Evolutionary conservation across 2,113 vertebrate genomes (phyloP), one percentile per base, ranked within the genome.

Genomic region (Rhegmatorhina hoffmannsi): DNA sequence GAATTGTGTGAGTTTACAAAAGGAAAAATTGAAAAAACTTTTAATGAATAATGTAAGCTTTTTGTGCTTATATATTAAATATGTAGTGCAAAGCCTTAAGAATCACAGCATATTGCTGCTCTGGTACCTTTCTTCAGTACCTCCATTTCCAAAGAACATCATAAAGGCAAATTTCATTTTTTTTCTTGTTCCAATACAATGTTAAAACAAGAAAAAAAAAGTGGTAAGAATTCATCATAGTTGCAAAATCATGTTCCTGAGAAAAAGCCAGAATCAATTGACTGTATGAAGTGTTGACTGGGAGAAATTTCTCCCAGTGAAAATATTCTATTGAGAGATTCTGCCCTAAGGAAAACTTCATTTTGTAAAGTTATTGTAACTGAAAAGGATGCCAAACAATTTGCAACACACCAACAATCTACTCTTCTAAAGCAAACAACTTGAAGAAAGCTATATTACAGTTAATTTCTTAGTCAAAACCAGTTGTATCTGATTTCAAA

Each of bases 41-140:
- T 3, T 49, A 46, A 29, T 38, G 6, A 59, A 89, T 62, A 85
- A 66, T 66, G 29, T 36, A 47, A 33, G 2, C 10, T 46, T 93
- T 7, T 49, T 64, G 40, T 56, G 17, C 2, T 75, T 84, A 40
- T 36, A 31, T 36, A 40, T 70, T 55, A 55, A 86, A 86, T 89
- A 67, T 17, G 62, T 5, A 56, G 3, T 28, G 3, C 0, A 1
- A 62, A 58, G 2, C 4, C 0, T 0, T 25, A 43, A 29, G 10
- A 53, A 2, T 70, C 21, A 63, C 14, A 66, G 7, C 23, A 9
- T 74, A 25, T 53, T 81, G 17, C 33, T 47, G 6, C 17, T 60
- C 44, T 20, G 55, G 23, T 60, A 85, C 18, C 2, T 56, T 88
- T 92, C 19, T 80, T 76, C 67, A 64, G 11, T 38, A 46, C 23